A percentile compares a stretch with the other conserved stretches of the same genome.
phyloP scores from a whole-genome alignment of 2,888 invertebrate species.

The Zootermopsis nevadensis region DNA sequence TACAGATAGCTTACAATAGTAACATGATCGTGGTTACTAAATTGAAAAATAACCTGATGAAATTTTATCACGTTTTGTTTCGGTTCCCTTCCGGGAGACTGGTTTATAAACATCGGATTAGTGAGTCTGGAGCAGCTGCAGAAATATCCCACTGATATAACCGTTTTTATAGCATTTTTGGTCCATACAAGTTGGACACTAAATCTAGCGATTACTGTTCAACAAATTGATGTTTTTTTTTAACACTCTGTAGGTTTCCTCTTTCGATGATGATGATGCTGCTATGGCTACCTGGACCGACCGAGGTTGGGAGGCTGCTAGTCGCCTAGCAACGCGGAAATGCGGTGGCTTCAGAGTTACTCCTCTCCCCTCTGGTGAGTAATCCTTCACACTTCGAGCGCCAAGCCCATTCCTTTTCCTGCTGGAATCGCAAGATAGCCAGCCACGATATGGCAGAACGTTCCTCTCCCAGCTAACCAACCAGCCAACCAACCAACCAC shows the following conservation, averaged over 20 bases:
- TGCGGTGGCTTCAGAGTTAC: background rate
- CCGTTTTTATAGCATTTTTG: background rate
- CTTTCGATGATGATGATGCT: background rate
- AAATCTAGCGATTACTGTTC: background rate
- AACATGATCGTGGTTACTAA: too few relatives aligned
- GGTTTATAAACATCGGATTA: background rate
- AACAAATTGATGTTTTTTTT: background rate
- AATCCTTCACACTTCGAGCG: constrained; percentile 53
- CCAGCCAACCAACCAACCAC: constrained; percentile 39
- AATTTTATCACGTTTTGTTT: too few relatives aligned
- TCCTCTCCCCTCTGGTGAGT: constrained; percentile 6
- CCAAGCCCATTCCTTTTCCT: constrained; percentile 51
- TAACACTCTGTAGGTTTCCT: background rate
- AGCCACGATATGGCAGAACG: constrained; percentile 27
- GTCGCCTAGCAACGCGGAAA: background rate
- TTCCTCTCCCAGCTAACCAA: constrained; percentile 7
- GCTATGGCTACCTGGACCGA: background rate
- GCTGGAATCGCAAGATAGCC: constrained; percentile 49
- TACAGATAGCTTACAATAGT: too few relatives aligned
- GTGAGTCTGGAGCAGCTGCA: background rate
- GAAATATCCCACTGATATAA: background rate
- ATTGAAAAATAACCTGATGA: too few relatives aligned
- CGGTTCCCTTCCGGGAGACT: too few relatives aligned
- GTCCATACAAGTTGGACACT: background rate
- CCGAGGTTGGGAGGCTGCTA: background rate